These are phyloP conservation scores for Lemur catta DNA, from an alignment of 2,797 vertebrate species.

Conservation along the genomic window DNA sequence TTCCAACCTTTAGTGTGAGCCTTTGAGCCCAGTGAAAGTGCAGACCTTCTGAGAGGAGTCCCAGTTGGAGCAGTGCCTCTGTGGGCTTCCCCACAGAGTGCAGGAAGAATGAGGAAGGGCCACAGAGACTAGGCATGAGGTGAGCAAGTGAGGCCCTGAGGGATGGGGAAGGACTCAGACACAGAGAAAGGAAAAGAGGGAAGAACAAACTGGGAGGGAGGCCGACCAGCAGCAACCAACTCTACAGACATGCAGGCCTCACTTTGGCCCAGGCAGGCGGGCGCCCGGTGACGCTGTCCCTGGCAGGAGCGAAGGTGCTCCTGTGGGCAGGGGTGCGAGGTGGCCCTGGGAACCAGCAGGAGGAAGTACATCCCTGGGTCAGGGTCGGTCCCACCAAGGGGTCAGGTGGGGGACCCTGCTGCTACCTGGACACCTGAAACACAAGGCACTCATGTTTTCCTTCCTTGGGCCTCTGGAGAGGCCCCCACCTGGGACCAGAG, in stretches of 20 bases:
- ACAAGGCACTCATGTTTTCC: neutral
- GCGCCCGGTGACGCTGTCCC: no score
- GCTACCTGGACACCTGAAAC: neutral
- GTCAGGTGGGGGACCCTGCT: neutral
- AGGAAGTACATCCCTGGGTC: neutral
- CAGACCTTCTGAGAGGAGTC: neutral
- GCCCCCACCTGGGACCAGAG: neutral
- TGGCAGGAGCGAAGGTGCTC: neutral
- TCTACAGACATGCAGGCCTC: neutral
- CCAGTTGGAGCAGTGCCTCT: no score
- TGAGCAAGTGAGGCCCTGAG: neutral
- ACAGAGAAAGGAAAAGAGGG: neutral
- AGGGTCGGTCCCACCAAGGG: no score
- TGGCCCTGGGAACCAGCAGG: neutral
- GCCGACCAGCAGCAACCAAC: accelerated
- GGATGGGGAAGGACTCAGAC: no score
- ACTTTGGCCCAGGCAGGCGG: no score
- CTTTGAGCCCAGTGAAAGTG: neutral
- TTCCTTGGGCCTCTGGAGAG: neutral
- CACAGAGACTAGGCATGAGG: neutral
- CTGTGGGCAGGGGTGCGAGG: neutral
- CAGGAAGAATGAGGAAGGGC: neutral
- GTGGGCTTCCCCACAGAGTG: no score
- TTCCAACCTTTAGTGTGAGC: neutral
- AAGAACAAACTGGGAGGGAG: neutral